phyloP scores from a whole-genome alignment of 2,797 vertebrate species.

The Poeciliopsis infans region DNA sequence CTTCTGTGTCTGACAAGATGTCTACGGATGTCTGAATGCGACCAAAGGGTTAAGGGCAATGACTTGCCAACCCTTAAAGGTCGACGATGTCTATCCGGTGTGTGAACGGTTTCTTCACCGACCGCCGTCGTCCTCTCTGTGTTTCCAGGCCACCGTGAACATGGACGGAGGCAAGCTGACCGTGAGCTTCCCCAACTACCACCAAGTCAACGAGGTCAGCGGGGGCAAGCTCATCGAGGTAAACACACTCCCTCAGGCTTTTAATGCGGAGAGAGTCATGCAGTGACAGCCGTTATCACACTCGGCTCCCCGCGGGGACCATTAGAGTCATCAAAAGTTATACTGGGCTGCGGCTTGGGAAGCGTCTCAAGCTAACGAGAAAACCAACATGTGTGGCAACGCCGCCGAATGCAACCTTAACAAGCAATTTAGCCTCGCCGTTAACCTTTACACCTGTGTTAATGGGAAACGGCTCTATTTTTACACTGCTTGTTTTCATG shows the following conservation, averaged over 20 bases:
- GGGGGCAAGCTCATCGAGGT: slow-evolving; percentile 92
- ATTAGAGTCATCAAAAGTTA: slow-evolving; percentile 36
- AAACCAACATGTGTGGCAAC: slow-evolving; percentile 1
- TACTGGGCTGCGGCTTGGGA: slow-evolving; percentile 7
- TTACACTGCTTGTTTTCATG: not conserved
- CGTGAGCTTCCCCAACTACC: slow-evolving; percentile 88
- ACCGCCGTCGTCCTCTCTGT: slow-evolving; percentile 8
- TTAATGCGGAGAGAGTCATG: not conserved
- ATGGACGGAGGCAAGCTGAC: slow-evolving; percentile 86
- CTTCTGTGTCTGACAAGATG: not conserved
- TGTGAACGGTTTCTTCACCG: not conserved
- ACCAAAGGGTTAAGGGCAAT: not conserved
- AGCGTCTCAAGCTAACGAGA: slow-evolving; percentile 17
- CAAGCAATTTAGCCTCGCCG: not conserved
- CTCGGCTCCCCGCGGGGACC: slow-evolving; percentile 27
- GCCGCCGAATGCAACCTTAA: slow-evolving; percentile 5
- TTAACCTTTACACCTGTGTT: not conserved
- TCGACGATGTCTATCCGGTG: not conserved
- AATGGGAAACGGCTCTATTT: not conserved
- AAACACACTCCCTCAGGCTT: slow-evolving; percentile 29
- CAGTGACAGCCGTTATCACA: slow-evolving; percentile 41
- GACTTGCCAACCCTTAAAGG: not conserved
- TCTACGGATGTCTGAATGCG: not conserved
- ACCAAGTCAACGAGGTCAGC: slow-evolving; percentile 85
- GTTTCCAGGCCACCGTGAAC: slow-evolving; percentile 84